phyloP scores from a whole-genome alignment of 2,888 invertebrate genomes.

The Bibio marci region DNA sequence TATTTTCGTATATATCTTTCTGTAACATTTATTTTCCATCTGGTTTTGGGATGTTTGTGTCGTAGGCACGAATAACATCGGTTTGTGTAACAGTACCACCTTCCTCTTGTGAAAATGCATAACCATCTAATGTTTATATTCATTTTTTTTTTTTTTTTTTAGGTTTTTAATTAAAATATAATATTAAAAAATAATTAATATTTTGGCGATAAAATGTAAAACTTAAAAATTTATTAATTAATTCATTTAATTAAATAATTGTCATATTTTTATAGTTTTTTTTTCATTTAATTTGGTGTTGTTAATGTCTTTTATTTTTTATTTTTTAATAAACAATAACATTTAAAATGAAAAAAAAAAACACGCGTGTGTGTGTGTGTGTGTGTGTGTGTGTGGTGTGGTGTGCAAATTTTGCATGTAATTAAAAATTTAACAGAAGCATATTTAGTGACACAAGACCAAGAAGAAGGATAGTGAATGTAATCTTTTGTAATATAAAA shows the following conservation, averaged over 20 bases:
- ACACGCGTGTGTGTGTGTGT: no score
- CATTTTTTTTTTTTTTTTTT: not conserved
- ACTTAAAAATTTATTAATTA: not conserved
- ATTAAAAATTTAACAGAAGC: no score
- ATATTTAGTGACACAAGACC: no score
- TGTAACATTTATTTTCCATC: constrained; percentile 35
- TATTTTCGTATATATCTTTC: no score
- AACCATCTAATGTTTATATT: constrained; percentile 56
- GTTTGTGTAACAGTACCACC: constrained; percentile 89
- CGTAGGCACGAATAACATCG: constrained; percentile 89
- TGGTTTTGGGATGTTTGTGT: constrained; percentile 76
- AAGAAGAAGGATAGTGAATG: no score
- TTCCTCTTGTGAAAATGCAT: constrained; percentile 99
- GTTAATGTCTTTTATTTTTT: no score
- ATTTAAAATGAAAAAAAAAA: no score
- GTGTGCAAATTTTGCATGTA: no score
- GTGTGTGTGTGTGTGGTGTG: no score
- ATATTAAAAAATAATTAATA: constrained; percentile 3
- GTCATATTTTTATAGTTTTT: not conserved
- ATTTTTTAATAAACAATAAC: no score
- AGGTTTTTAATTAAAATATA: not conserved
- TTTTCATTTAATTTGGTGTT: no score
- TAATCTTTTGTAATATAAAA: no score
- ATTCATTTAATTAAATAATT: not conserved
- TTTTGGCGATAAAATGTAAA: not conserved